Evolutionary conservation across 37 sponge, comb jelly and placozoan genomes (phyloP), one percentile per base, ranked within the genome.

Genomic region (Agelas oroides): DNA sequence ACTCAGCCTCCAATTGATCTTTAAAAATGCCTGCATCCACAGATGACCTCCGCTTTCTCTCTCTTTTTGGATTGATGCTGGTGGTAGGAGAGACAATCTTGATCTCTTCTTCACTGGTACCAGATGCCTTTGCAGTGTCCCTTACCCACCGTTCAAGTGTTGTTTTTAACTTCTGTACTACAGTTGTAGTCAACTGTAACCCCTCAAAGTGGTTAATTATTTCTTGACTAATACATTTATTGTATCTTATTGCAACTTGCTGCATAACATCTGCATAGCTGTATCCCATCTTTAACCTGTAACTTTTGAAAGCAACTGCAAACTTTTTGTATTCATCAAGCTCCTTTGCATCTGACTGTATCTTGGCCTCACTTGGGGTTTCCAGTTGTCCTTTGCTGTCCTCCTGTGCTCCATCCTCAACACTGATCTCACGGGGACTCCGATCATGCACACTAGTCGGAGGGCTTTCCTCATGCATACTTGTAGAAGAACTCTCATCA

Each of bases 141-240:
- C 72, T 83, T 38, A 93, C 35, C 94, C 94, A 96, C 18, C 52
- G 21, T 56, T 90, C 30, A 1, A 96, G 71, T 13, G 76, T 20
- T 3, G 65, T 30, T 61, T 71, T 73, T 31, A 90, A 33, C 32
- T 77, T 84, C 39, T 60, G 20, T 79, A 94, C 94, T 31, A 88
- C 84, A n/a, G 88, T 38, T 19, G 84, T 62, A 18, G 87, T 68
- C 59, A 96, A 40, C 55, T 78, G 62, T 23, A 72, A n/a, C 17
- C 77, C 79, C 58, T 96, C 96, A 79, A 96, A 96, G 15, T 87
- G 59, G 30, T 79, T 77, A 27, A 95, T 85, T 14, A 78, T 85
- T 14, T 73, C 80, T 59, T 80, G 84, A 16, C 87, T 75, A 19
- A 92, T 73, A 0, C 38, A 37, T 28, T 66, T 68, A 30, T 81